Evolutionary conservation across 1,140 invertebrate species (phyloP), one percentile per base, ranked within the genome.

Genomic region (Procambarus virginalis): DNA sequence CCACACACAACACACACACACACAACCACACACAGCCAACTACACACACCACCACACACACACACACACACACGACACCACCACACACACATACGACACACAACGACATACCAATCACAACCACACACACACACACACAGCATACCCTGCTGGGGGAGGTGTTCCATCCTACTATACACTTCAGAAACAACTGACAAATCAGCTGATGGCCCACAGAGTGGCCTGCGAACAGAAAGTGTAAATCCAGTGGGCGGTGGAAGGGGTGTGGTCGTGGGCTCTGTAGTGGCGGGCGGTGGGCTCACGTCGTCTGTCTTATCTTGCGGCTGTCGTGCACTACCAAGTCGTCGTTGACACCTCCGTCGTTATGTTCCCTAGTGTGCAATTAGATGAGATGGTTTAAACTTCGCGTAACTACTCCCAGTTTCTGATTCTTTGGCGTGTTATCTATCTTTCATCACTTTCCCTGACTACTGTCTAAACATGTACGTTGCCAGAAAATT

Each of bases 91-190:
- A 17, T 4, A 49, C 5, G 4, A 80, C 46, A 34, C 80, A 64
- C 80, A 64, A 51, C 22, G 6, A 60, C 58, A 46, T 34, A 45
- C 58, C 51, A 22, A 14, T 8, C 34, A 9, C 3, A 34, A 6
- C 2, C 34, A 34, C 70, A 46, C 83, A 84, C 48, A 73, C 10
- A n/a, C 58, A 68, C 64, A 70, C 58, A 45, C 83, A 46, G 2
- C 75, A 12, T 68, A 89, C 88, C 81, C 48, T 64, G n/a, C 4
- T 48, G 51, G 17, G 12, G 88, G 79, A 9, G 34, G 73, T 3
- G 48, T 51, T 45, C 88, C 88, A n/a, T 17, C 76, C 73, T 17
- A 89, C 88, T 45, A 89, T 89, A n/a, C n/a, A n/a, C 73, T 81
- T 76, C 4, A 89, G 14, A 20, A 20, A 9, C n/a, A n/a, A 22